phyloP scores from a whole-genome alignment of 1,140 invertebrate genomes.

The Archegozetes longisetosus region DNA sequence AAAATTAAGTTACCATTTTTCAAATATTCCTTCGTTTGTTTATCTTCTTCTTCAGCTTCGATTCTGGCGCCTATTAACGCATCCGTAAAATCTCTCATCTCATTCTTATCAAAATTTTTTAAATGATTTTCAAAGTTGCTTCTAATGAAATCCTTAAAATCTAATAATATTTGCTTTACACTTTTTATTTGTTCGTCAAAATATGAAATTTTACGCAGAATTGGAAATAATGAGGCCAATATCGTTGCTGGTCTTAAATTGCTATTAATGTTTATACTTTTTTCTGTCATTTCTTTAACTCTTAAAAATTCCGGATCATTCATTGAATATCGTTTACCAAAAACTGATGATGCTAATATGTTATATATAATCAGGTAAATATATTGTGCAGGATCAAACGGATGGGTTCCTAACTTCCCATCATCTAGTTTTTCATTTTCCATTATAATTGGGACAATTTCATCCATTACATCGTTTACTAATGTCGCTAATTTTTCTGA shows the following conservation, averaged over 20 bases:
- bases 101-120: not conserved
- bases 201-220: not conserved
- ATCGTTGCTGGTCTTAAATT: not conserved
- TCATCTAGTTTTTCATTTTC: not conserved
- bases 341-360: not conserved
- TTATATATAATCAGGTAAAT: not conserved
- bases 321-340: not conserved
- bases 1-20: conserved; percentile 10
- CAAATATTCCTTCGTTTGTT: conserved; percentile 1
- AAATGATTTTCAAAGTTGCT: not conserved
- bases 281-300: no score
- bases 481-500: not conserved
- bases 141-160: not conserved
- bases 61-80: conserved; percentile 56
- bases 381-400: not conserved
- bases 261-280: not conserved
- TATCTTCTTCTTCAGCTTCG: conserved; percentile 6
- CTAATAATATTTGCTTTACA: not conserved
- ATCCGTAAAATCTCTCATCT: conserved; percentile 57
- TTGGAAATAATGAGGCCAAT: not conserved
- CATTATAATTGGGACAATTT: not conserved
- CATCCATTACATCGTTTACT: not conserved
- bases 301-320: not conserved
- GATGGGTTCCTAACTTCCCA: not conserved
- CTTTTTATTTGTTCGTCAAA: not conserved